Evolutionary conservation across 2,797 vertebrate species (phyloP).

Genomic region (Tauraco hartlaubi): DNA sequence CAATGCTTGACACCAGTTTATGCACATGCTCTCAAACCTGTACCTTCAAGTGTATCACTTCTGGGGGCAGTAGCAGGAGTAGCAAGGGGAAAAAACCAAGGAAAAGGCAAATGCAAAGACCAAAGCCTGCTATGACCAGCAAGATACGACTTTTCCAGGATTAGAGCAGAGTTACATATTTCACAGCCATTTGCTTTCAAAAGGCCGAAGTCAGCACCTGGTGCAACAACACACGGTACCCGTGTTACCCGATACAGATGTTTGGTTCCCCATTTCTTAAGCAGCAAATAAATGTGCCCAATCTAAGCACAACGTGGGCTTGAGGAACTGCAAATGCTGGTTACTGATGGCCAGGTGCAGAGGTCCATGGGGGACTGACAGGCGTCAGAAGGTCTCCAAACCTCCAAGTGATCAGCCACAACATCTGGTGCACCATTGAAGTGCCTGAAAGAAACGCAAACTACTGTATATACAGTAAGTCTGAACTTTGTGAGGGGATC

Average conservation of each 20-base stretch:
- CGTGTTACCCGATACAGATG: neutral
- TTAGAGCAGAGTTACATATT: neutral
- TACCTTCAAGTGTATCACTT: neutral
- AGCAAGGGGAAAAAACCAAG: fast-evolving
- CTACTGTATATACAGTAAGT: neutral
- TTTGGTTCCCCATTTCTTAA: neutral
- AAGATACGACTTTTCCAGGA: neutral
- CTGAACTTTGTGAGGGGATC: neutral
- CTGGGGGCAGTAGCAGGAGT: neutral
- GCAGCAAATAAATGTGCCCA: neutral
- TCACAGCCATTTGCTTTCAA: neutral
- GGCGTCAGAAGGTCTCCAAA: neutral
- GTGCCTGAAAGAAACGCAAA: neutral
- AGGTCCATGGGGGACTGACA: fast-evolving
- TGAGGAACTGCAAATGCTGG: neutral
- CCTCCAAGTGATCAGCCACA: neutral
- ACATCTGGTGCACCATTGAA: fast-evolving
- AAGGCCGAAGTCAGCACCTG: neutral
- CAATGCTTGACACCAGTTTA: neutral
- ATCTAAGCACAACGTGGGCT: neutral
- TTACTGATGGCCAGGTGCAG: neutral
- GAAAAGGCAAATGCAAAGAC: neutral
- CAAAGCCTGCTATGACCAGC: neutral
- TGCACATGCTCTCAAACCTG: neutral
- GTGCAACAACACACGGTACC: fast-evolving